phyloP scores from a whole-genome alignment of 2,888 invertebrate species.

The Netelia fuscicornis region DNA sequence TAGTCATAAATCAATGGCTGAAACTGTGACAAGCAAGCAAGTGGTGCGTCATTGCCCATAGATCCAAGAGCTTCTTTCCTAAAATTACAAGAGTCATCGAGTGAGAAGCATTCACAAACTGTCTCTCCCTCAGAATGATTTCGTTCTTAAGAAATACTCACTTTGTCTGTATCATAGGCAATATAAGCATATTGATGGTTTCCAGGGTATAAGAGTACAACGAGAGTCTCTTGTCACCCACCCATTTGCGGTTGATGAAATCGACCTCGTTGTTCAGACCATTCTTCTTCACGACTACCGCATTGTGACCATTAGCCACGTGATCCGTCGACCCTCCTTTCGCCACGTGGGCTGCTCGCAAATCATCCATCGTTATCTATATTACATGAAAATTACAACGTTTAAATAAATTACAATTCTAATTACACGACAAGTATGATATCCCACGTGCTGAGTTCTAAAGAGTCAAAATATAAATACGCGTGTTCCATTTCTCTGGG shows the following conservation, averaged over 20 bases:
- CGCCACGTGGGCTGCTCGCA: constrained; percentile 88
- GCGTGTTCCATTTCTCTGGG: constrained; percentile 11
- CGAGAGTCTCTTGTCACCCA: constrained; percentile 93
- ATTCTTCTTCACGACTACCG: constrained; percentile 75
- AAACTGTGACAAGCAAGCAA: constrained; percentile 98
- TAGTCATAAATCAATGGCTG: constrained; percentile 98
- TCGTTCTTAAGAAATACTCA: constrained; percentile 84
- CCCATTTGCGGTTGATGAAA: constrained; percentile 85
- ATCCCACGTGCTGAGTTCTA: constrained; percentile 66
- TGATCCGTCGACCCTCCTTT: constrained; percentile 83
- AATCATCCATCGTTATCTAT: constrained; percentile 93
- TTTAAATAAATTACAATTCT: constrained; percentile 24
- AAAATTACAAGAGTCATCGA: constrained; percentile 71
- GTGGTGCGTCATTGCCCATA: constrained; percentile 99
- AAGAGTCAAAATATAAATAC: constrained; percentile 17
- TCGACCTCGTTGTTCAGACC: constrained; percentile 79
- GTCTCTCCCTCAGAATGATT: not conserved
- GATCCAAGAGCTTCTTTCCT: constrained; percentile 99
- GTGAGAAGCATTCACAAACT: not conserved
- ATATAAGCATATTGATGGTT: constrained; percentile 95
- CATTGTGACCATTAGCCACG: constrained; percentile 83
- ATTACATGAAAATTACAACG: constrained; percentile 73
- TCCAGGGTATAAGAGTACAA: constrained; percentile 98
- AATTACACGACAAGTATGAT: constrained; percentile 11
- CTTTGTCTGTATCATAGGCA: constrained; percentile 99